Base-by-base conservation (phyloP, 2,888 invertebrate species). In the Parascotia fuliginaria region DNA sequence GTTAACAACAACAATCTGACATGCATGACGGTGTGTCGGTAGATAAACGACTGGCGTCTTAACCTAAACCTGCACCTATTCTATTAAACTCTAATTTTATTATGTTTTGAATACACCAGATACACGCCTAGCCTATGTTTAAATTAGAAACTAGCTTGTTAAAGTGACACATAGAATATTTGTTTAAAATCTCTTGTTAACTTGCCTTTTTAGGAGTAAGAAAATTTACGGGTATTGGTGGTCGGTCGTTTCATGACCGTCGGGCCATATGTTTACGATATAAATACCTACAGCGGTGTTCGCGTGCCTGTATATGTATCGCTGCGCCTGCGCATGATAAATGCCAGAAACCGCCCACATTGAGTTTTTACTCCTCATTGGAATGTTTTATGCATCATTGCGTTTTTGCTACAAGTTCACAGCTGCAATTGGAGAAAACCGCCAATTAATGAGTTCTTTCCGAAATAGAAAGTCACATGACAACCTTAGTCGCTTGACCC, bases 261-360 rank as follows among this genome's bases (percentile, higher is more conserved):
- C 66, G 76, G 81, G 88, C 87, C 89, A 89, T 87, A 86, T 89
- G 89, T 86, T 89, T 83, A 85, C 77, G 83, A 81, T 90, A 85
- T 86, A 85, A 86, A 85, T 85, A 88, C 81, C 55, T 65, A 72
- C 58, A 56, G 58, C 45, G 55, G 51, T 54, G 70, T 74, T 76
- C 71, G 71, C 68, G 68, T 65, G 74, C 62, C 62, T 68, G 73
- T 74, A 78, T 79, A 76, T 81, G 79, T 82, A 79, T 56, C 60
- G 60, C 37, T 46, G 42, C 33, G 38, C 33, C 33, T 15, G 49
- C 65, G 81, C 74, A 80, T 84, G 80, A 83, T 81, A 74, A 66
- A 81, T 74, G 80, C 81, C 84, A 87, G 85, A 79, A 75, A 81
- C 81, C 90, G 89, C 89, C 89, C 89, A 89, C 89, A 52, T 42